These are phyloP conservation scores for Oncorhynchus masou DNA, from an alignment of 2,113 vertebrate genomes.

Conservation along the genomic window DNA sequence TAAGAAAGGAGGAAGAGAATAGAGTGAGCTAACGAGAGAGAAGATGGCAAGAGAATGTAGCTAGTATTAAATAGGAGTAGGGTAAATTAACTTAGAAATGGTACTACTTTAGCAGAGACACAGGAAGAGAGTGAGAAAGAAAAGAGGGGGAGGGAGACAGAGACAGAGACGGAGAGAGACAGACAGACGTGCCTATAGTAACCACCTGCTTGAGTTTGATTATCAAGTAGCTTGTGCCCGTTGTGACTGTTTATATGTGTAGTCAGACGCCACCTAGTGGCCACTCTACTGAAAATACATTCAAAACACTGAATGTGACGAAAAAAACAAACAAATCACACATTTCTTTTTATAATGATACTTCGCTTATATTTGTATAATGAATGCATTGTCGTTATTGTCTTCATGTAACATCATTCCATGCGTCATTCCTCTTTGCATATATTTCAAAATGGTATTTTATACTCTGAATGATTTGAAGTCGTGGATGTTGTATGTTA, in stretches of 20 bases:
- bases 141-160: not conserved
- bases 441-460: constrained; percentile 21
- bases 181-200: constrained; percentile 5
- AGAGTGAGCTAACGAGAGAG: constrained; percentile 19
- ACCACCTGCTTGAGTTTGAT: constrained; percentile 14
- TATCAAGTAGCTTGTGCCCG: not conserved
- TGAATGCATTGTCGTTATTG: constrained; percentile 21
- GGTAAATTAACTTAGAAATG: constrained; percentile 48
- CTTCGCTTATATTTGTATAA: constrained; percentile 24
- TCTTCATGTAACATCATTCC: constrained; percentile 53
- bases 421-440: constrained; percentile 37
- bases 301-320: constrained; percentile 15
- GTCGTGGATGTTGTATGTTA: constrained; percentile 16
- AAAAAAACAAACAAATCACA: constrained; percentile 14
- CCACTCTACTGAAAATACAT: constrained; percentile 3
- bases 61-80: constrained; percentile 44
- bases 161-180: not conserved
- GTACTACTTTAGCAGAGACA: constrained; percentile 4
- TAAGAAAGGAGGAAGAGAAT: not conserved
- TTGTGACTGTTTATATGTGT: not conserved
- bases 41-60: constrained; percentile 56
- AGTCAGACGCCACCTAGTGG: constrained; percentile 36
- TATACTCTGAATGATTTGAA: constrained; percentile 3
- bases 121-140: not conserved
- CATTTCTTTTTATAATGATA: not conserved